Base-by-base conservation (phyloP, 2,113 vertebrate species). In the Hassar affinis region DNA sequence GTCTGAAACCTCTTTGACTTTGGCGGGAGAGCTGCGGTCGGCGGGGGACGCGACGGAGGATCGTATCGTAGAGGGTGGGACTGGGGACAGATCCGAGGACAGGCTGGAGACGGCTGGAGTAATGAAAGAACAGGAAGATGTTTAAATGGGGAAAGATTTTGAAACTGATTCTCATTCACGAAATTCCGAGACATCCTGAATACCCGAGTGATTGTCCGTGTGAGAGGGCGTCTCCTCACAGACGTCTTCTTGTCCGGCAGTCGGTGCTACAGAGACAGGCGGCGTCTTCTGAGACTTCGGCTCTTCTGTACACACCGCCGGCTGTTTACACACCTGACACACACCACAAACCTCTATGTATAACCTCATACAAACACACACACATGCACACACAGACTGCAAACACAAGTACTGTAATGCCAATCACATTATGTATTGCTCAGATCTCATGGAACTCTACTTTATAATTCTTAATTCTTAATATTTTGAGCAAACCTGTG, bases 131-230 rank as follows among this genome's bases (percentile, higher is more conserved):
- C 9, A 76, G 33, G 18, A 68, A 38, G 12, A 22, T 30, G 11
- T 61, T 61, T 61, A 27, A 10, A 12, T 6, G 7, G 15, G 59
- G 15, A 22, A 52, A 20, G 2, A 10, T 51, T 10, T 27, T 49
- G 0, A 18, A 20, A 64, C n/a, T 0, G 27, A 61, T 27, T 42
- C 38, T 42, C 38, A 3, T 42, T 42, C 38, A 45, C 27, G 30
- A 14, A 54, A 80, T 8, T n/a, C 33, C 5, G 61, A 56, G 18
- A 51, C 69, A 22, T 85, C 30, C 8, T 66, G 35, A 78, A 27
- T 89, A 94, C 93, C 94, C 91, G 94, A 93, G 64, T 93, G 93
- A 89, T 93, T 93, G 92, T 93, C 93, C 0, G 93, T 91, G 78
- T 91, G 93, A 0, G 88, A 89, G 0, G 93, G 93, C 88, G 90